Percentiles rank a stretch among this genome's conserved stretches.
Evolutionary conservation across 1,140 invertebrate genomes (phyloP).

Genomic region (Drosophila sulfurigaster): DNA sequence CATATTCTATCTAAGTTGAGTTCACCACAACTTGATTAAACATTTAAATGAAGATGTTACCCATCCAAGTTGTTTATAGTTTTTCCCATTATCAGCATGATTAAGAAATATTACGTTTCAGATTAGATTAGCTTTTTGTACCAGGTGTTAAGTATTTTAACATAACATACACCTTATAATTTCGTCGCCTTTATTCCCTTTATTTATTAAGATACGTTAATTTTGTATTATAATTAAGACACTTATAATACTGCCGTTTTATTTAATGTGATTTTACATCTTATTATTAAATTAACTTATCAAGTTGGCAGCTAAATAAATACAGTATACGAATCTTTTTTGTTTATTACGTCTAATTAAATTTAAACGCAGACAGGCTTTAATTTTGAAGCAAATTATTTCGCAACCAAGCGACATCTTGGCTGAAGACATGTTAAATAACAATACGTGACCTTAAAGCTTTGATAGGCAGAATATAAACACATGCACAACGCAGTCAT

Average conservation of each 20-base stretch:
- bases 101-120: neutral
- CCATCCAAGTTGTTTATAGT: neutral
- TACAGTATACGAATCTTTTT: no score
- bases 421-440: neutral
- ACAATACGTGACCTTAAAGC: neutral
- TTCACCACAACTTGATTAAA: neutral
- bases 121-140: neutral
- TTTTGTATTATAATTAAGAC: no score
- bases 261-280: no score
- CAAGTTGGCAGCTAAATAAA: no score
- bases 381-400: no score
- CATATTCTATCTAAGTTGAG: neutral
- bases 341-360: no score
- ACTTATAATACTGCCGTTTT: no score
- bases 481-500: neutral
- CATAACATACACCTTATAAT: neutral
- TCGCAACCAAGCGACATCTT: neutral
- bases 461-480: neutral
- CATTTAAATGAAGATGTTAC: conserved; percentile 3
- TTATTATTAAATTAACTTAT: no score
- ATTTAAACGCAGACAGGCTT: no score
- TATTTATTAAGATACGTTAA: no score
- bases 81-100: conserved; percentile 2
- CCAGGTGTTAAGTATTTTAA: neutral
- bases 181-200: neutral